These are phyloP conservation scores for Anomalospiza imberbis DNA, from an alignment of 2,797 vertebrate genomes.

Conservation along the genomic window DNA sequence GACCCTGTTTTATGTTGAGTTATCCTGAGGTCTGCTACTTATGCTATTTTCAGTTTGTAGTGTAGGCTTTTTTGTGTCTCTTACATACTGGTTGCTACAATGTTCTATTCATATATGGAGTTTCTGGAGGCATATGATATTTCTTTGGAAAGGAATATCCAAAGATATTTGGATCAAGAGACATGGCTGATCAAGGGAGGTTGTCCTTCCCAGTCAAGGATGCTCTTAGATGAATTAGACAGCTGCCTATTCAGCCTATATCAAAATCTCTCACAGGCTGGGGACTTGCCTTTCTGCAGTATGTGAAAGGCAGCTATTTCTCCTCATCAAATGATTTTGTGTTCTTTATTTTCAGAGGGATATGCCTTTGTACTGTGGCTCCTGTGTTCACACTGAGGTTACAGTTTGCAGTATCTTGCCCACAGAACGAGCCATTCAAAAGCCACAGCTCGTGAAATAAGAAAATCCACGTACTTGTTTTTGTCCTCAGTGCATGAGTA, in stretches of 20 bases:
- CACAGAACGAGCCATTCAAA: background rate
- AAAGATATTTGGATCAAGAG: background rate
- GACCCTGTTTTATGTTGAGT: background rate
- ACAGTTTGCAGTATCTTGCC: background rate
- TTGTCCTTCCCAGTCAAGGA: background rate
- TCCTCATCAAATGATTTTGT: background rate
- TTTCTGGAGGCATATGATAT: background rate
- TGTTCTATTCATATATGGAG: background rate
- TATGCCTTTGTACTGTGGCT: background rate
- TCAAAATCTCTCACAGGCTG: accelerated
- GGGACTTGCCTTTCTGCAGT: background rate
- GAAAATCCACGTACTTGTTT: background rate
- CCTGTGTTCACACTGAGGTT: background rate
- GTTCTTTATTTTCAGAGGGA: background rate
- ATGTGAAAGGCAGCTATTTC: background rate
- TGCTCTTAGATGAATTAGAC: background rate
- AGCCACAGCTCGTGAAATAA: background rate
- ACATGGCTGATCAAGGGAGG: background rate
- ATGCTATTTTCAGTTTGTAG: background rate
- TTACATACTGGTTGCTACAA: background rate
- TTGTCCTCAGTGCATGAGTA: background rate
- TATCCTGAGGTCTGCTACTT: background rate
- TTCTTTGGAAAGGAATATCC: background rate
- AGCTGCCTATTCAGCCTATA: background rate
- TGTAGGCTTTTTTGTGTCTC: background rate